Base-by-base conservation (phyloP, 53 echinoderm and acorn worm genomes). In the Mesocentrotus franciscanus region DNA sequence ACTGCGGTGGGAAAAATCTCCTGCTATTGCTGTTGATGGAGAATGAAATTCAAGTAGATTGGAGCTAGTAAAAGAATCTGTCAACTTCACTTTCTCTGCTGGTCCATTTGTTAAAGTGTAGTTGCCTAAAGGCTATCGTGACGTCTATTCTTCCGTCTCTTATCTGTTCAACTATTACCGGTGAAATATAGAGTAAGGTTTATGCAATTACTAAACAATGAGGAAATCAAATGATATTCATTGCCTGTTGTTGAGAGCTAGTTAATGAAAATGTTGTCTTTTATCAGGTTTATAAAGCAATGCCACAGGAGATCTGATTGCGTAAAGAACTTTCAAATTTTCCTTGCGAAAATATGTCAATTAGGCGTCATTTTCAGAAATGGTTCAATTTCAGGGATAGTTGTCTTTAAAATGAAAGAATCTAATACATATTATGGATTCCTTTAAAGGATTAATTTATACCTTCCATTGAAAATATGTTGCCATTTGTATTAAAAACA, bases 41-140 rank as follows among this genome's bases (percentile, higher is more conserved):
- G 55, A 55, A 24, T 16, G 49, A 84, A 49, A 42, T 84, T 84
- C 42, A 42, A 84, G 49, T 84, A 84, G 55, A 58, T 87, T 87
- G 87, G 58, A 87, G 58, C 56, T n/a, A 3, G 56, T 87, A 87
- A 58, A 87, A 56, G 87, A 87, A 87, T 87, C 87, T 87, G 87
- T 87, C 87, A 87, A 59, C 29, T 87, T 58, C 58, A 87, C 87
- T 87, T 87, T 87, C 13, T 0, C n/a, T 87, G 58, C 58, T 87
- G 56, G 27, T 87, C 58, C 58, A 87, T 57, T 87, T 57, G 87
- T 87, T 87, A 87, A 27, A 57, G 87, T 87, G 56, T 87, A n/a
- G 27, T 27, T 57, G 87, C 87, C 87, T 87, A 18, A 81, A 58
- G 87, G 59, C 56, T 87, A 27, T 58, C 57, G 56, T 58, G 58